These are phyloP conservation scores for Otolemur garnettii DNA, from an alignment of 2,113 vertebrate species.

Conservation along the genomic window DNA sequence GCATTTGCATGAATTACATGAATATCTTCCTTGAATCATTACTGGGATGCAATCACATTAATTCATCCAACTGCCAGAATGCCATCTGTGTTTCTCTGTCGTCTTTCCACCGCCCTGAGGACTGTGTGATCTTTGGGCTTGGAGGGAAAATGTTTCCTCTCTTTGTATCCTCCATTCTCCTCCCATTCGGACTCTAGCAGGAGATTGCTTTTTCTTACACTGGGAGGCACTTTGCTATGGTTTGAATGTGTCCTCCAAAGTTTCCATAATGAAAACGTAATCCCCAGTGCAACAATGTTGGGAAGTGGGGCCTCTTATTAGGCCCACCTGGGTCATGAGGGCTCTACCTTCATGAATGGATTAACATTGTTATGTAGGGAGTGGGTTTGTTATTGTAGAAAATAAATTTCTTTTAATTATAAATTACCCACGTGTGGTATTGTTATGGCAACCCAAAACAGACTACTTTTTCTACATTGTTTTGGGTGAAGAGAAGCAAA, in stretches of 20 bases:
- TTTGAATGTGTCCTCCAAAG: neutral
- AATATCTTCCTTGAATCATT: conserved; percentile 65
- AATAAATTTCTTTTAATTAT: neutral
- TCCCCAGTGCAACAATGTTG: neutral
- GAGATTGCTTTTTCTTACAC: conserved; percentile 31
- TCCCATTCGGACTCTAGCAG: neutral
- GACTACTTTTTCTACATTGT: neutral
- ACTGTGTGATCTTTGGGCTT: neutral
- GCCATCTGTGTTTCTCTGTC: conserved; percentile 57
- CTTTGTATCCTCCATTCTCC: neutral
- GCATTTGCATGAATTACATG: conserved; percentile 76
- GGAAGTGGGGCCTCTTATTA: neutral
- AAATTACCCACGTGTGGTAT: neutral
- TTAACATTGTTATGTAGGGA: neutral
- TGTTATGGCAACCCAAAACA: neutral
- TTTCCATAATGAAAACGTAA: neutral
- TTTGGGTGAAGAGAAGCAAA: neutral
- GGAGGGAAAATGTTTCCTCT: neutral
- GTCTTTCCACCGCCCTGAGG: neutral
- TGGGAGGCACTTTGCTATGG: neutral
- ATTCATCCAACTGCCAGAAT: conserved; percentile 54
- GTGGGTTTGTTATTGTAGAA: neutral
- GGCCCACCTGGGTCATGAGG: neutral
- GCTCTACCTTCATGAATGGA: neutral
- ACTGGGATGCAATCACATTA: conserved; percentile 49